Base-by-base conservation (phyloP, 37 sponge, comb jelly and placozoan genomes). In the Petrosia ficiformis region DNA sequence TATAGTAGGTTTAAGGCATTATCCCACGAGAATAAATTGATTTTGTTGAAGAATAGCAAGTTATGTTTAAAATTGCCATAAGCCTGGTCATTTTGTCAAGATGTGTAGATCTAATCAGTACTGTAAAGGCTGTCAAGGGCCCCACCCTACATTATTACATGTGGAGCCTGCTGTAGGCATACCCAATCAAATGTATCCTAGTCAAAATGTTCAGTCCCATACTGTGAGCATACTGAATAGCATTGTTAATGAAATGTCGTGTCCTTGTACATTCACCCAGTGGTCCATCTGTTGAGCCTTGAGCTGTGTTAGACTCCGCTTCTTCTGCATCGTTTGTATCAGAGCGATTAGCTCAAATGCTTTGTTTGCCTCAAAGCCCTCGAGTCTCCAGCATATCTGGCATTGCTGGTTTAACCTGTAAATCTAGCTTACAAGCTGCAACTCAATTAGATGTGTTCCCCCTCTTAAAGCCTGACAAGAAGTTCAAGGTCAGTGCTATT, bases 161-260 rank as follows among this genome's bases (percentile, higher is more conserved):
- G 54, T 48, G 16, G 16, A 16, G 14, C 16, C 54, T 48, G 54
- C 10, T 48, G 54, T 16, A n/a, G n/a, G n/a, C n/a, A n/a, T n/a
- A 19, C 54, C 54, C 54, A 19, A 10, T 48, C 54, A 48, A 16
- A 10, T 19, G 54, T 19, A 48, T 10, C 54, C 54, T 19, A 16
- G 14, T 48, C 14, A 48, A 10, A 48, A 48, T 16, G 16, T 16
- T 10, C 54, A 48, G 14, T 19, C 54, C 14, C 10, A 10, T 16
- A 48, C 54, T 48, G 54, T 10, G 10, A 48, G 10, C 54, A 19
- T 16, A 48, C 54, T 16, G 10, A 16, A 48, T 48, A n/a, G 14
- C 77, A 8, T 37, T 82, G 68, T 33, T 82, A 21, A 74, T 82
- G 82, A 82, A 74, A 1, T 82, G 82, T 60, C 69, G 42, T 29